Conservation (phyloP, 1,140 invertebrate species). For the Plectus sambesii region DNA sequence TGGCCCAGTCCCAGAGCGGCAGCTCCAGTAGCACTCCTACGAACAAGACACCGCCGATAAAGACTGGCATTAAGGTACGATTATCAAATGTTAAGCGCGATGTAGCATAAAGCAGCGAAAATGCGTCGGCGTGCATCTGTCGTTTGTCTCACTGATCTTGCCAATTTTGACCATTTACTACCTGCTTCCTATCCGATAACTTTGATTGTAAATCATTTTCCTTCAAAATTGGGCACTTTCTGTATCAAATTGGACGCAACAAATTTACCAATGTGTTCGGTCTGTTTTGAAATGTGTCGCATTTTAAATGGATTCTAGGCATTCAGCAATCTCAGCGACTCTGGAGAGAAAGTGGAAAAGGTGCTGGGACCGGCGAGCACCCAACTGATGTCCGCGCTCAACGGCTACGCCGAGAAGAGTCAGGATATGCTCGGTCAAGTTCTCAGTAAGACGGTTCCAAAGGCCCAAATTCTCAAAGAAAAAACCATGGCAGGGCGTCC, state of each 20-base stretch:
- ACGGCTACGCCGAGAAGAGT: constrained; percentile 44
- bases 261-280: too few species aligned
- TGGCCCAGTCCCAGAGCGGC: neutral
- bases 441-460: constrained; percentile 42
- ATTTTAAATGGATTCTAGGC: too few species aligned
- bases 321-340: constrained; percentile 25
- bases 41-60: constrained; percentile 3
- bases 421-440: constrained; percentile 35
- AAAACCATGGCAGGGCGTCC: constrained; percentile 38
- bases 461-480: constrained; percentile 41
- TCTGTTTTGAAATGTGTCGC: too few species aligned
- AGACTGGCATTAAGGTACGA: neutral
- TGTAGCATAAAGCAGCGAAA: too few species aligned
- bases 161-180: too few species aligned
- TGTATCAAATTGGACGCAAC: too few species aligned
- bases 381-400: constrained; percentile 38
- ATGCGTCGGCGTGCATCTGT: too few species aligned
- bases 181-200: too few species aligned
- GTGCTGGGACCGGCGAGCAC: constrained; percentile 29
- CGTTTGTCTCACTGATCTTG: too few species aligned
- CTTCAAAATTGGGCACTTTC: too few species aligned
- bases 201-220: too few species aligned
- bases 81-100: too few species aligned
- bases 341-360: constrained; percentile 30
- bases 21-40: constrained; percentile 22